Conservation (phyloP, 2,888 invertebrate species). For the Tethea ocularis region DNA sequence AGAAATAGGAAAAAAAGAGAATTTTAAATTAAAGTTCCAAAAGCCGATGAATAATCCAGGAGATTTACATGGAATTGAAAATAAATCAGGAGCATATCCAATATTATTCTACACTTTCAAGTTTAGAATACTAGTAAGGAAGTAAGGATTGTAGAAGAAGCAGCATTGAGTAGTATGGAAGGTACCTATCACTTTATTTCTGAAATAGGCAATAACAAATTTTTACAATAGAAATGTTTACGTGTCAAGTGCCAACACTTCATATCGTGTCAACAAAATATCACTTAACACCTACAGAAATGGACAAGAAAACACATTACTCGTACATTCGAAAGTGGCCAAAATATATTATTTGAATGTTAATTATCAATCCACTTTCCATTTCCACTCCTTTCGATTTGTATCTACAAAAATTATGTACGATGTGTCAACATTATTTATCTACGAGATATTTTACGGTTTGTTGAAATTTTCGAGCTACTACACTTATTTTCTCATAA, state of each 20-base stretch:
- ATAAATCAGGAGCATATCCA: no score
- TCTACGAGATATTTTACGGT: neutral
- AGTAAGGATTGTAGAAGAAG: no score
- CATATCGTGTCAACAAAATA: constrained; percentile 20
- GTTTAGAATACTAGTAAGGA: no score
- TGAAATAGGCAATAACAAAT: no score
- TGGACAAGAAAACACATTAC: constrained; percentile 37
- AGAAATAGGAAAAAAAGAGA: no score
- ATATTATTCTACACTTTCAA: no score
- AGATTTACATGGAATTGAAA: no score
- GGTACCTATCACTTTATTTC: no score
- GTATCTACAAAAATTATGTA: constrained; percentile 21
- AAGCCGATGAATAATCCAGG: no score
- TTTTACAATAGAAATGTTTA: neutral
- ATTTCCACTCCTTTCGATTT: constrained; percentile 52
- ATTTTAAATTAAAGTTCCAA: no score
- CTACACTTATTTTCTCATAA: neutral
- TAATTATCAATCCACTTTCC: constrained; percentile 66
- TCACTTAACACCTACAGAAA: constrained; percentile 27
- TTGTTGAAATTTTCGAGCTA: neutral
- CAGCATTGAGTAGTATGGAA: no score
- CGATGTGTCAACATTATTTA: neutral
- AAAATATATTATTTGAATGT: constrained; percentile 57
- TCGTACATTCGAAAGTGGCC: constrained; percentile 56
- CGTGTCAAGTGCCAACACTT: constrained; percentile 15